These are phyloP conservation scores for Neodiprion virginianus DNA, from an alignment of 1,140 invertebrate genomes.

Conservation along the genomic window DNA sequence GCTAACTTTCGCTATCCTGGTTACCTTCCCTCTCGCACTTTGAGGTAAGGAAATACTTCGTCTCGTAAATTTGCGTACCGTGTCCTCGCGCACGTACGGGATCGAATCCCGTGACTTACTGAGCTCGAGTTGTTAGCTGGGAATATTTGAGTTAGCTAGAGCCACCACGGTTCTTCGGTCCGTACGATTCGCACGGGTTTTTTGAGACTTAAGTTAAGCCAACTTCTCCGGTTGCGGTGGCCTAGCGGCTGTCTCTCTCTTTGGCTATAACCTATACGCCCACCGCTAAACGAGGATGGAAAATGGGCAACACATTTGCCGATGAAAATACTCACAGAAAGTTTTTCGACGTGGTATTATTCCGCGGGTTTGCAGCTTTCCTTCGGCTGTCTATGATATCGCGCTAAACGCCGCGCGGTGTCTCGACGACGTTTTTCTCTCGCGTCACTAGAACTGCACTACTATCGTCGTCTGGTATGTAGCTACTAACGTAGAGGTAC, in stretches of 20 bases:
- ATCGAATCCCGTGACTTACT: neutral
- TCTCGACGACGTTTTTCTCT: neutral
- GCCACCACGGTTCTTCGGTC: no score
- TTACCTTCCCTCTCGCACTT: no score
- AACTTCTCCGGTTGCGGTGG: no score
- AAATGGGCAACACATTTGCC: slow-evolving; percentile 9
- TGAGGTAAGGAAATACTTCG: no score
- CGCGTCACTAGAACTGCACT: neutral
- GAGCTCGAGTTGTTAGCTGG: neutral
- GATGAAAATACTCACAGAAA: slow-evolving; percentile 27
- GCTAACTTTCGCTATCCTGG: no score
- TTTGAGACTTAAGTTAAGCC: no score
- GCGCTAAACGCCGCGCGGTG: neutral
- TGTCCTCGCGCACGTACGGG: neutral
- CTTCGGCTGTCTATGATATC: no score
- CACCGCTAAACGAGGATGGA: neutral
- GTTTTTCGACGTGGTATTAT: neutral
- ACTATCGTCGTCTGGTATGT: neutral
- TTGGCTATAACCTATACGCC: slow-evolving; percentile 22
- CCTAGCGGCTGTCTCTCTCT: no score
- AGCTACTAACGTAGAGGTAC: neutral
- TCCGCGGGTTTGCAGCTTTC: no score
- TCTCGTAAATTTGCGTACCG: no score
- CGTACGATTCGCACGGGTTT: no score
- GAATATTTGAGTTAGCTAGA: no score